Evolutionary conservation across 2,113 vertebrate species (phyloP), one percentile per base, ranked within the genome.

Genomic region (Lamprologus callipterus): DNA sequence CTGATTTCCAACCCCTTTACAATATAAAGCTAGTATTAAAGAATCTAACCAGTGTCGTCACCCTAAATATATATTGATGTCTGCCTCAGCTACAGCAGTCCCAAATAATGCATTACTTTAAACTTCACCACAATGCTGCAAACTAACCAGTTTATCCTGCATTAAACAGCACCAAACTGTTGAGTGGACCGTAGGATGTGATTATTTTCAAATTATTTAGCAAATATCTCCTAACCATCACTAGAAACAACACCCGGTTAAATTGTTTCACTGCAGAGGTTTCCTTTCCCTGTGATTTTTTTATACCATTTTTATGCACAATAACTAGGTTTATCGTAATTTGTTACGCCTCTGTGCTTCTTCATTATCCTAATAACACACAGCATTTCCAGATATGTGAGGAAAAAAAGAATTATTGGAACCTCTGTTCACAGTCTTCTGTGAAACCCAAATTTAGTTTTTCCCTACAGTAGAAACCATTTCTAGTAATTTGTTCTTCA

Each of bases 111-210:
- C n/a, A 40, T 40, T 37, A 40, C 3, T 68, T 11, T 37, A 40
- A 68, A 37, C 63, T 40, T 37, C 33, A 63, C 58, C 58, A 35
- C 58, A 35, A 5, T n/a, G 31, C 58, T 35, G 31, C 31, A 35
- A 35, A 35, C 58, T 35, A 63, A 35, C 17, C 58, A n/a, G 17
- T 63, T 63, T 63, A 63, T 33, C 58, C 58, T 63, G 31, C 31
- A 63, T 63, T 33, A 63, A 33, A 11, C 55, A 6, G 26, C 14
- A 12, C 63, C 7, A 68, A 68, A 5, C 63, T 68, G 33, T 21
- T 33, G 0, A 21, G 33, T 68, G n/a, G 12, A 68, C n/a, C 5
- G 11, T 2, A 37, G 19, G 63, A 37, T 37, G n/a, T 16, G 2
- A 23, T 70, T 23, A 6, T 3, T 23, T 40, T 42, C 12, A 70